A percentile compares a stretch with the other conserved stretches of the same genome.
These are phyloP conservation scores for Pangasius djambal DNA, from an alignment of 2,797 vertebrate species.

Conservation along the genomic window DNA sequence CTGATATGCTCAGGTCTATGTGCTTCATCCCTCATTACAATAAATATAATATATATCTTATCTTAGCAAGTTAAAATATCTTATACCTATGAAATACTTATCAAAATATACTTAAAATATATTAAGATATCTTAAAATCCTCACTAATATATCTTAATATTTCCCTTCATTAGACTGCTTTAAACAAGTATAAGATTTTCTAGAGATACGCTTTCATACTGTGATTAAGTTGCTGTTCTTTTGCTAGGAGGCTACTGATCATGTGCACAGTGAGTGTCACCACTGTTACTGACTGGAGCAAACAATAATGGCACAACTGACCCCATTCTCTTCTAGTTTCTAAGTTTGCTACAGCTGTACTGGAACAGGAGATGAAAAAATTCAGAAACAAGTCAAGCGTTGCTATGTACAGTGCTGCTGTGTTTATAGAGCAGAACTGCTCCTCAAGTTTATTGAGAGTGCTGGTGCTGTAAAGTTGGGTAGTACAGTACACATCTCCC, in stretches of 20 bases:
- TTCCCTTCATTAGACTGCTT: neutral
- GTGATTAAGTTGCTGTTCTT: neutral
- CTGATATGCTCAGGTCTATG: neutral
- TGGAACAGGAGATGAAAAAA: neutral
- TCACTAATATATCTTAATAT: neutral
- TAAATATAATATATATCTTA: neutral
- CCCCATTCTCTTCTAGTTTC: neutral
- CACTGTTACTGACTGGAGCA: neutral
- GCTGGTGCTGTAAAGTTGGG: neutral
- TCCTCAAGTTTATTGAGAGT: neutral
- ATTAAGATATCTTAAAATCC: neutral
- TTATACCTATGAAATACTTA: neutral
- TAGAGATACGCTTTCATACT: neutral
- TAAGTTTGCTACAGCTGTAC: conserved; percentile 5
- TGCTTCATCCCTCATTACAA: neutral
- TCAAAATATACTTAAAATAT: neutral
- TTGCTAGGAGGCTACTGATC: too few species aligned
- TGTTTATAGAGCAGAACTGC: conserved; percentile 16
- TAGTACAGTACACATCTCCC: neutral
- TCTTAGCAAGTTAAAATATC: neutral
- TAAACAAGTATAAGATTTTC: neutral
- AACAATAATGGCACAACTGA: neutral
- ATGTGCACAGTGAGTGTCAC: neutral
- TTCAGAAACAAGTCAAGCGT: neutral
- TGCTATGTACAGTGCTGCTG: conserved; percentile 3